These are phyloP conservation scores for Acromyrmex echinatior DNA, from an alignment of 1,140 invertebrate genomes.

Conservation along the genomic window DNA sequence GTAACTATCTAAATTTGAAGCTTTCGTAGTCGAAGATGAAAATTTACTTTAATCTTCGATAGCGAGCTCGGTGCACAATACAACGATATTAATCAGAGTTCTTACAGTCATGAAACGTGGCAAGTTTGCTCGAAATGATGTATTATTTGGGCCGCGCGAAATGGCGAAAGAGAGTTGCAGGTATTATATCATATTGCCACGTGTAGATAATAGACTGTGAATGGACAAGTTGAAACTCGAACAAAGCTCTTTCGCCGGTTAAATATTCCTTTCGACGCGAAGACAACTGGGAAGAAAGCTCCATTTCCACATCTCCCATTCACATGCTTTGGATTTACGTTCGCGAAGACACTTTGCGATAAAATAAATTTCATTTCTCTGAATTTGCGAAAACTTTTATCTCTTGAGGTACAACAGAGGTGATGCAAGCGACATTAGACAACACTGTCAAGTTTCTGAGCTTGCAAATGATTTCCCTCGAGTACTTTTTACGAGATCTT, in stretches of 20 bases:
- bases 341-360: not conserved
- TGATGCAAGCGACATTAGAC: not conserved
- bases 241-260: not conserved
- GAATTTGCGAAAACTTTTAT: slow-evolving; percentile 26
- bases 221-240: not conserved
- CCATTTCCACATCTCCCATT: not conserved
- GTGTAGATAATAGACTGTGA: not conserved
- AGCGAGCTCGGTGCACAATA: slow-evolving; percentile 19
- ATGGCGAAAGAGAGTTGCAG: slow-evolving; percentile 11
- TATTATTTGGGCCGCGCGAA: slow-evolving; percentile 44
- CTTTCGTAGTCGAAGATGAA: not conserved
- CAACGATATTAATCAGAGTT: slow-evolving; percentile 40
- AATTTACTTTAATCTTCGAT: slow-evolving; percentile 18
- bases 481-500: not conserved
- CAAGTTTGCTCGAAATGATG: slow-evolving; percentile 48
- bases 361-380: slow-evolving; percentile 25
- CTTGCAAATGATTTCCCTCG: not conserved
- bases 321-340: not conserved
- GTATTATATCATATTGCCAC: slow-evolving; percentile 30
- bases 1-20: not conserved
- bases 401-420: not conserved
- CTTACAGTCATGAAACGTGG: slow-evolving; percentile 1
- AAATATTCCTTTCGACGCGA: slow-evolving; percentile 31
- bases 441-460: not conserved
- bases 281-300: not conserved